These are phyloP conservation scores for Sebastes kiyomatsui DNA, from an alignment of 2,797 vertebrate species.

Conservation along the genomic window DNA sequence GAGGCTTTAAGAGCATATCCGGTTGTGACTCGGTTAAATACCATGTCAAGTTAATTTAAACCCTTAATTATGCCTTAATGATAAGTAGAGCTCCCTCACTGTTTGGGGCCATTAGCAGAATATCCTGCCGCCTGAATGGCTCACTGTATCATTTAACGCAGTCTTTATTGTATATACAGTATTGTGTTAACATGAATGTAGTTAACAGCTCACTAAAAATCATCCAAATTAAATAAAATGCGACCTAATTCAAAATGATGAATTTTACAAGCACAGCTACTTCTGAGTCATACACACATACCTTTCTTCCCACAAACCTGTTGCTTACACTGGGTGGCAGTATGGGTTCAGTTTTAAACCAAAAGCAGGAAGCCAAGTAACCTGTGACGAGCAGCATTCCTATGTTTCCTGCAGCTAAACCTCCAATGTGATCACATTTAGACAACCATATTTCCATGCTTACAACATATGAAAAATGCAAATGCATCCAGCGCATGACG, in stretches of 20 bases:
- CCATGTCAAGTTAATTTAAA: slow-evolving; percentile 11
- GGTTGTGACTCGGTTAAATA: slow-evolving; percentile 22
- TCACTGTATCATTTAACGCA: not conserved
- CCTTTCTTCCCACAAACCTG: slow-evolving; percentile 26
- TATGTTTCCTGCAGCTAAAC: not conserved
- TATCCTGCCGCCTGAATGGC: not conserved
- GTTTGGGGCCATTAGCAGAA: slow-evolving; percentile 5
- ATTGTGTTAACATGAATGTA: too few relatives aligned
- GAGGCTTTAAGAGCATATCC: slow-evolving; percentile 4
- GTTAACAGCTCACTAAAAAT: not conserved
- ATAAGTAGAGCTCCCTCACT: not conserved
- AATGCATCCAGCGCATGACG: not conserved
- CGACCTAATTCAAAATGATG: too few relatives aligned
- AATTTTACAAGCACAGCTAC: not conserved
- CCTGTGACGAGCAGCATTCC: not conserved
- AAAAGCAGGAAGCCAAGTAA: not conserved
- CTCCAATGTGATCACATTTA: not conserved
- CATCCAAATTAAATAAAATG: not conserved
- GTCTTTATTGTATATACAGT: not conserved
- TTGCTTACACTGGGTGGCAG: slow-evolving; percentile 77
- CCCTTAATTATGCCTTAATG: slow-evolving; percentile 22
- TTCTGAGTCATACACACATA: not conserved
- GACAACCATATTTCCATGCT: not conserved
- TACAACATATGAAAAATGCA: not conserved
- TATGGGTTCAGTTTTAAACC: slow-evolving; percentile 53